These are phyloP conservation scores for Phodopus roborovskii DNA, from an alignment of 2,113 vertebrate genomes.

Conservation along the genomic window DNA sequence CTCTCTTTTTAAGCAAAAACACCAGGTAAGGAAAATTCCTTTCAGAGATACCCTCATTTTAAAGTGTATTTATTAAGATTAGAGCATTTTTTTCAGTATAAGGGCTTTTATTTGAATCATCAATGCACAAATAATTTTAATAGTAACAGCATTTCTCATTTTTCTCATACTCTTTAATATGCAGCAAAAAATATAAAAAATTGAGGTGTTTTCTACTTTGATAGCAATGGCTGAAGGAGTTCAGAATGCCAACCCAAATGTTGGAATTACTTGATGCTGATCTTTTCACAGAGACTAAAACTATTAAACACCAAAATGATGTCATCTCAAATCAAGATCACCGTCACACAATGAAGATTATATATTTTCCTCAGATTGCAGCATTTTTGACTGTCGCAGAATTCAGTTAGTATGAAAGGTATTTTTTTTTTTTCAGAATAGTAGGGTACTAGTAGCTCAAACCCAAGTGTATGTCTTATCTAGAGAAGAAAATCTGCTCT, in stretches of 20 bases:
- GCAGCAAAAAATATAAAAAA: not conserved
- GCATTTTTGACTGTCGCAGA: not conserved
- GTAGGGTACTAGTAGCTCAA: not conserved
- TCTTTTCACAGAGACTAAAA: not conserved
- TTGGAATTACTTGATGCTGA: not conserved
- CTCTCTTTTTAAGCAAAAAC: slow-evolving; percentile 91
- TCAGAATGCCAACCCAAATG: not conserved
- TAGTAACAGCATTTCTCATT: no score
- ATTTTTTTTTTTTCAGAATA: not conserved
- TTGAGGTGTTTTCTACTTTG: not conserved
- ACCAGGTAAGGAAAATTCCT: slow-evolving; percentile 89
- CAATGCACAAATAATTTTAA: not conserved
- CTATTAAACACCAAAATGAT: not conserved
- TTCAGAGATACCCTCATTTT: not conserved
- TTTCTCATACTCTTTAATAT: not conserved
- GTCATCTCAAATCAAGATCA: not conserved
- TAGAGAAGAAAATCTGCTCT: not conserved
- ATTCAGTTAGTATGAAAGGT: not conserved
- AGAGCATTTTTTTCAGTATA: not conserved
- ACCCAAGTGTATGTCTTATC: not conserved
- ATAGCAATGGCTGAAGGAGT: not conserved
- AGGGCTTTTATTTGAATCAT: slow-evolving; percentile 17
- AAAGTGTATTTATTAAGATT: not conserved
- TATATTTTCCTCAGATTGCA: slow-evolving; percentile 34
- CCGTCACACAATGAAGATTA: not conserved